Base-by-base conservation (phyloP, 2,888 invertebrate genomes). In the Hermaeophaga mercurialis region DNA sequence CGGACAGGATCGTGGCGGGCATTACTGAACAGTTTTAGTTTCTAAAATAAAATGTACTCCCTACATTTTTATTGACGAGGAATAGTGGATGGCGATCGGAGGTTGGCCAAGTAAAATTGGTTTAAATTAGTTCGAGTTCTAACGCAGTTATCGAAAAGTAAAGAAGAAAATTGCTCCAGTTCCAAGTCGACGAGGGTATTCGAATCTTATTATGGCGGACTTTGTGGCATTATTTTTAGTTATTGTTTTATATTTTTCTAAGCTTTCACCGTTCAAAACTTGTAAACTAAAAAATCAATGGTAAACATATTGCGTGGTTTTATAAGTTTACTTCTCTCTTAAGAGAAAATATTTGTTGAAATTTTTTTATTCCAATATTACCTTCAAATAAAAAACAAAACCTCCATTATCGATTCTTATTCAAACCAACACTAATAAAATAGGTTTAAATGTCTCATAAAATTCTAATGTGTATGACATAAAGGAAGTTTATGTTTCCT, bases 21-120 rank as follows among this genome's bases (percentile, higher is more conserved):
- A 54, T 58, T 45, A 50, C 44, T 47, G 52, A 56, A 24, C 46
- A 28, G 46, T 46, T 56, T 45, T 41, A 56, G 45, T 52, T 48
- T 44, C 34, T 34, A 28, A 44, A 48, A 48, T 43, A 18, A 19
- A 43, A 52, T 34, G 43, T 52, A 52, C 26, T 48, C 18, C 17
- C 5, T 8, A 47, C 22, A 34, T 22, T 47, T 47, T 47, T 47
- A 47, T 34, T 9, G 36, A 12, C 15, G 47, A 15, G 15, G 14
- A 44, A 24, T 24, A 36, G 36, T 36, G 36, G 17, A 15, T 31
- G 2, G n/a, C 9, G 12, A 12, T 31, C 31, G 18, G 9, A 8
- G 5, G 22, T 19, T 24, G 18, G 31, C 33, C 11, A 24, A 48
- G 24, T 2, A 11, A 14, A 48, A 48, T 38, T 24, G 15, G 28